Conservation (phyloP, 2,888 invertebrate species). For the Euplexia lucipara region DNA sequence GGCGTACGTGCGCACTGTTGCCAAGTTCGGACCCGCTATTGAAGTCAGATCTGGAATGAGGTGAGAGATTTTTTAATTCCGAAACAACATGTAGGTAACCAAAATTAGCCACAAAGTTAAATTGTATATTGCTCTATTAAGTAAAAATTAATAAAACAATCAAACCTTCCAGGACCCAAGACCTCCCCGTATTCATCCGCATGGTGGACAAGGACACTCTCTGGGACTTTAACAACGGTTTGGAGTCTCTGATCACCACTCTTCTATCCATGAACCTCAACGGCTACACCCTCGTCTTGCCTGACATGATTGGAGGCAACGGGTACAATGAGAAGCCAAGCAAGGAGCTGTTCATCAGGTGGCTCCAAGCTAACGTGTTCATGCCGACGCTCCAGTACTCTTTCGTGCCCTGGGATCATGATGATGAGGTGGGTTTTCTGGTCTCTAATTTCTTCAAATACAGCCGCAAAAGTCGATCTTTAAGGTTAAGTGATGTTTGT, state of each 20-base stretch:
- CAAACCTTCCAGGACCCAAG: conserved; percentile 90
- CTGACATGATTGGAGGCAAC: conserved; percentile 95
- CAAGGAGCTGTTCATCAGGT: conserved; percentile 93
- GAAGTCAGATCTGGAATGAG: conserved; percentile 94
- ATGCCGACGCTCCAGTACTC: conserved; percentile 96
- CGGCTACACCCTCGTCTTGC: conserved; percentile 93
- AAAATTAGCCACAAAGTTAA: neutral
- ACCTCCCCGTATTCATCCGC: conserved; percentile 93
- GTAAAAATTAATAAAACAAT: no score
- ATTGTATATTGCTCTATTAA: no score
- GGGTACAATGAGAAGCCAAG: conserved; percentile 90
- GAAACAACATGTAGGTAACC: neutral
- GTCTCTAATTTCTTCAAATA: neutral
- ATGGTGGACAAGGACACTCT: conserved; percentile 95
- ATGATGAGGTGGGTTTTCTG: conserved; percentile 83
- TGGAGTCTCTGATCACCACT: conserved; percentile 93
- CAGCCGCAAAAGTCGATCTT: no score
- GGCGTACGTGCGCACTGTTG: conserved; percentile 90
- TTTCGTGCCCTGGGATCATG: conserved; percentile 95
- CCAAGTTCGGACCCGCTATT: conserved; percentile 92
- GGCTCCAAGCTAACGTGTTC: conserved; percentile 95
- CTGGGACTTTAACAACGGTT: conserved; percentile 93
- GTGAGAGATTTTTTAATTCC: conserved; percentile 67
- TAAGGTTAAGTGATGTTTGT: no score
- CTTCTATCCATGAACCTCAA: conserved; percentile 92